Evolutionary conservation across 2,888 invertebrate species (phyloP).

Genomic region (Sesia bembeciformis): DNA sequence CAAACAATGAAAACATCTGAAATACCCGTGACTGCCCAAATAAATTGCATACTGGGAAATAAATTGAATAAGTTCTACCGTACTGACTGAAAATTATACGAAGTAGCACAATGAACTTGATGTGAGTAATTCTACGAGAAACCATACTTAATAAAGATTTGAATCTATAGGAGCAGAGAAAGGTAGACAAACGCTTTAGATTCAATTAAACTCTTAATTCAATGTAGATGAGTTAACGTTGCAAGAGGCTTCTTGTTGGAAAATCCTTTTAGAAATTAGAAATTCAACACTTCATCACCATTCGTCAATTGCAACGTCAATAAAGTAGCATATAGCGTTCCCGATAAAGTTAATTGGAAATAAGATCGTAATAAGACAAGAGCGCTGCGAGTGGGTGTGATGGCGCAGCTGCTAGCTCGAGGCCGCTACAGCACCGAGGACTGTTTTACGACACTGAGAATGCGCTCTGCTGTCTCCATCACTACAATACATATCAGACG

Average conservation of each 20-base stretch:
- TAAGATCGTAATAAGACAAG: conserved; percentile 7
- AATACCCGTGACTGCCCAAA: too few relatives aligned
- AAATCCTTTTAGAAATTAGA: too few relatives aligned
- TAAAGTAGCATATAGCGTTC: conserved; percentile 3
- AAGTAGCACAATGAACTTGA: not conserved
- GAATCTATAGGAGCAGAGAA: not conserved
- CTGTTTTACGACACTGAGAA: conserved; percentile 34
- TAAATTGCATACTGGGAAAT: too few relatives aligned
- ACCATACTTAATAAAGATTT: conserved; percentile 1
- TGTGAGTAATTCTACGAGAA: not conserved
- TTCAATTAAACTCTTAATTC: too few relatives aligned
- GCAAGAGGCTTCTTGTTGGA: too few relatives aligned
- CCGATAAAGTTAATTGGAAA: conserved; percentile 18
- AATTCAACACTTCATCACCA: not conserved
- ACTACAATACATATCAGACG: conserved; percentile 27
- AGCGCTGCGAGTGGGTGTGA: conserved; percentile 15
- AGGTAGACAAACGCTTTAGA: too few relatives aligned
- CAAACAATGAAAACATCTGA: too few relatives aligned
- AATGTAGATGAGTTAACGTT: too few relatives aligned
- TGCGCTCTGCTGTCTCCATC: conserved; percentile 21
- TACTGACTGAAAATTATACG: too few relatives aligned
- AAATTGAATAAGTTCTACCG: too few relatives aligned
- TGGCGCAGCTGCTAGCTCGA: conserved; percentile 6
- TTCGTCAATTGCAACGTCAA: not conserved
- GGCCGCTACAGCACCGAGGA: conserved; percentile 12